Conservation (phyloP, 2,113 vertebrate species). For the Orientallactaga bullata region DNA sequence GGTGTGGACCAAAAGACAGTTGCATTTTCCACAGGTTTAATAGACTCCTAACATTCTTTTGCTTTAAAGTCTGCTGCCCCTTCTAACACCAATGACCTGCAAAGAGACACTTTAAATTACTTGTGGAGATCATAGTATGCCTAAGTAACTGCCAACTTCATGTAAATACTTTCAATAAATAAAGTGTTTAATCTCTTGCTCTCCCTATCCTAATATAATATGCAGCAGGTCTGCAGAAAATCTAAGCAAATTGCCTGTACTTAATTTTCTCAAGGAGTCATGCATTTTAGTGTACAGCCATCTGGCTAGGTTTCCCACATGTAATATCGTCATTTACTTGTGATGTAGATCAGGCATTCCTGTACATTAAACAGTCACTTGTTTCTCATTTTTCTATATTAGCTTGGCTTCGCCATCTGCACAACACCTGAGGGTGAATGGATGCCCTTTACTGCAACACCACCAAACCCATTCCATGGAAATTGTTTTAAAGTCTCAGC, state of each 20-base stretch:
- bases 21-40: conserved; percentile 43
- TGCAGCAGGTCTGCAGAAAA: conserved; percentile 86
- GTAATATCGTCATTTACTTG: conserved; percentile 88
- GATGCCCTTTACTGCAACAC: conserved; percentile 85
- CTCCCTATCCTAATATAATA: conserved; percentile 83
- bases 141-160: conserved; percentile 81
- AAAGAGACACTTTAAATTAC: conserved; percentile 65
- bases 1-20: conserved; percentile 1
- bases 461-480: conserved; percentile 78
- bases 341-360: conserved; percentile 90
- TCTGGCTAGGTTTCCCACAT: conserved; percentile 91
- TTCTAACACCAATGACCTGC: neutral
- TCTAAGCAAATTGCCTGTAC: conserved; percentile 86
- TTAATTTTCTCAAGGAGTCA: conserved; percentile 91
- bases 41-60: conserved; percentile 18
- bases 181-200: conserved; percentile 84
- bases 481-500: conserved; percentile 82
- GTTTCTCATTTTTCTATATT: conserved; percentile 95
- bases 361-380: conserved; percentile 91
- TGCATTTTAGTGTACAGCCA: conserved; percentile 93
- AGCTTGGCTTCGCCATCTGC: conserved; percentile 95
- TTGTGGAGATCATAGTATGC: conserved; percentile 70
- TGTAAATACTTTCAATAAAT: conserved; percentile 85
- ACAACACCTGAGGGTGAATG: conserved; percentile 90
- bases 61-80: conserved; percentile 70